Conservation (phyloP, 2,888 invertebrate genomes). For the Aspidiotus destructor region DNA sequence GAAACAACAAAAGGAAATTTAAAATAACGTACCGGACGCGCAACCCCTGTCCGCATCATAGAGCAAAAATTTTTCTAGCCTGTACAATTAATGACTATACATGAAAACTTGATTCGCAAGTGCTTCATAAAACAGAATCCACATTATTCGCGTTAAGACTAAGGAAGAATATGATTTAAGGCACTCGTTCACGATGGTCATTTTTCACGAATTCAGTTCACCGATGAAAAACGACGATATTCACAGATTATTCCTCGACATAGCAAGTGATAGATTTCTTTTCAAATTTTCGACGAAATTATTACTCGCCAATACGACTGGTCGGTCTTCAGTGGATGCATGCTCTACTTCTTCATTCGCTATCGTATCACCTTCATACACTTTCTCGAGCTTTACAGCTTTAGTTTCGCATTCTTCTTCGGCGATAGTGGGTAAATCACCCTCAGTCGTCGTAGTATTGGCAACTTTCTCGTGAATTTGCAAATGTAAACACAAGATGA, state of each 20-base stretch:
- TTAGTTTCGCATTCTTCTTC: not conserved
- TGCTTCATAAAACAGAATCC: too few species aligned
- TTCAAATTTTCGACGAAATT: constrained; percentile 28
- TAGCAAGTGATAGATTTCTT: constrained; percentile 21
- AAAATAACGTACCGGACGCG: too few species aligned
- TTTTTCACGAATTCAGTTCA: too few species aligned
- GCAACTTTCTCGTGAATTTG: constrained; percentile 26
- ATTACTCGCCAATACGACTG: constrained; percentile 10
- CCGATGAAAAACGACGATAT: too few species aligned
- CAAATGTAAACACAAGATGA: constrained; percentile 18
- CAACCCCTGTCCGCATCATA: too few species aligned
- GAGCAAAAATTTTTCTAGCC: too few species aligned
- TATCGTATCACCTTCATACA: not conserved
- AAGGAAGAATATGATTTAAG: too few species aligned
- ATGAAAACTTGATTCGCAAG: too few species aligned
- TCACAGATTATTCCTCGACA: not conserved
- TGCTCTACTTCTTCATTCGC: not conserved
- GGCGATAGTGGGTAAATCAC: not conserved
- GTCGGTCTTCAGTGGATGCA: not conserved
- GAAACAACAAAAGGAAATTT: too few species aligned
- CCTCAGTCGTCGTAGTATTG: not conserved
- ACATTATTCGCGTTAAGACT: too few species aligned
- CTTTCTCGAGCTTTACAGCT: not conserved
- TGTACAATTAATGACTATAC: too few species aligned
- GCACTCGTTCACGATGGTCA: too few species aligned